Base-by-base conservation (phyloP, 2,797 vertebrate species). In the Sebastes melanostomus region DNA sequence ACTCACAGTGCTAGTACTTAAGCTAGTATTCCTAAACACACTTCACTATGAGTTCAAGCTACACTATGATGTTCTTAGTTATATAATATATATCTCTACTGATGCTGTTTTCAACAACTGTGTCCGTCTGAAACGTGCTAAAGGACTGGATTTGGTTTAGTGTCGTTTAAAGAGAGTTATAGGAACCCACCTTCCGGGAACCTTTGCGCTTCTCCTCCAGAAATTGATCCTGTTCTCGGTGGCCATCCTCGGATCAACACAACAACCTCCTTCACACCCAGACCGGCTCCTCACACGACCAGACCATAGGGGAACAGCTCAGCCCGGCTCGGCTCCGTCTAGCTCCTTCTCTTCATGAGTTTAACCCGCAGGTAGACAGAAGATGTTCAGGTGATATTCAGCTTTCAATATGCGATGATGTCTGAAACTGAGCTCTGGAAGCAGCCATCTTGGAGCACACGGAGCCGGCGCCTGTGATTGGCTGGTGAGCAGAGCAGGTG, bases 191-290 rank as follows among this genome's bases (percentile, higher is more conserved):
- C 98, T 99, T 93, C 98, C 98, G 56, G 98, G 97, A 94, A 97
- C 96, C 95, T 96, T 96, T 32, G 96, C 88, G 94, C 94, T 98
- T 94, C 96, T 96, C 95, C 97, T 98, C 98, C 98, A 99, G 89
- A 99, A 99, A 95, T 98, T 94, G 91, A 96, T 96, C 92, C 94
- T 96, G 94, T 96, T 97, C 75, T 99, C 98, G 88, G 97, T 96
- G 89, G 97, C 97, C 98, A 98, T 98, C 83, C 82, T 94, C 87
- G 83, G 82, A 88, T 77, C 36, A 80, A 74, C 88, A 80, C 87
- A 72, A 38, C 36, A 38, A 38, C 36, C 36, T 38, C 81, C 77
- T 25, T 89, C 79, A 89, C 8, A 58, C 72, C 56, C 76, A 70
- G 22, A 71, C 76, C 86, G 84, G 68, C 69, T 72, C 63, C 75